phyloP scores from a whole-genome alignment of 2,888 invertebrate species.

The Rugalucina vietnamica region DNA sequence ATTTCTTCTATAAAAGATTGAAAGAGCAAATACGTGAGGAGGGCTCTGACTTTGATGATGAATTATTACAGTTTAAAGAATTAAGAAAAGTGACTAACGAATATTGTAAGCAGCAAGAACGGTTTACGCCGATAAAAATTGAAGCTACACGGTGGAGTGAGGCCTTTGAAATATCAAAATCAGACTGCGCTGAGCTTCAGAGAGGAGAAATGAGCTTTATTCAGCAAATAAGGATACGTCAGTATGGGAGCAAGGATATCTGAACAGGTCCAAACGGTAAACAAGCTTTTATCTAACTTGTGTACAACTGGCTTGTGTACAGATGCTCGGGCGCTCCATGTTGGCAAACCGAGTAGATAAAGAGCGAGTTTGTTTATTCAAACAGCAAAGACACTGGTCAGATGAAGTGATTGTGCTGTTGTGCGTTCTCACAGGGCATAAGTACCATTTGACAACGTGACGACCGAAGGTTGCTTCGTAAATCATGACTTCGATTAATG shows the following conservation, averaged over 20 bases:
- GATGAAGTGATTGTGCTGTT: too few species aligned
- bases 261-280: neutral
- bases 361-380: too few species aligned
- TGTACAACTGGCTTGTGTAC: too few species aligned
- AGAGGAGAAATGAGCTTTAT: slow-evolving; percentile 55
- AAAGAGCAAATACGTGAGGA: slow-evolving; percentile 48
- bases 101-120: slow-evolving; percentile 40
- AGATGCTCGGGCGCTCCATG: too few species aligned
- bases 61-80: slow-evolving; percentile 52
- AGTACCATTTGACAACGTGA: too few species aligned
- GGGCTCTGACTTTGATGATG: slow-evolving; percentile 54
- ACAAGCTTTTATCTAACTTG: too few species aligned
- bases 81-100: slow-evolving; percentile 48
- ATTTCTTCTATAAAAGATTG: slow-evolving; percentile 47
- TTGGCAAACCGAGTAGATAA: too few species aligned
- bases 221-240: slow-evolving; percentile 39
- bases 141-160: slow-evolving; percentile 44
- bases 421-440: too few species aligned
- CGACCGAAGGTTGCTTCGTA: too few species aligned
- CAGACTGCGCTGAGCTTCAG: slow-evolving; percentile 43
- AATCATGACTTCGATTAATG: too few species aligned
- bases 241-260: slow-evolving; percentile 51
- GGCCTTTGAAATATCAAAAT: slow-evolving; percentile 33
- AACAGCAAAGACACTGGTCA: too few species aligned
- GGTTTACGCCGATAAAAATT: slow-evolving; percentile 13